Base-by-base conservation (phyloP, 2,797 vertebrate species). In the Amblyopsis hoosieri region DNA sequence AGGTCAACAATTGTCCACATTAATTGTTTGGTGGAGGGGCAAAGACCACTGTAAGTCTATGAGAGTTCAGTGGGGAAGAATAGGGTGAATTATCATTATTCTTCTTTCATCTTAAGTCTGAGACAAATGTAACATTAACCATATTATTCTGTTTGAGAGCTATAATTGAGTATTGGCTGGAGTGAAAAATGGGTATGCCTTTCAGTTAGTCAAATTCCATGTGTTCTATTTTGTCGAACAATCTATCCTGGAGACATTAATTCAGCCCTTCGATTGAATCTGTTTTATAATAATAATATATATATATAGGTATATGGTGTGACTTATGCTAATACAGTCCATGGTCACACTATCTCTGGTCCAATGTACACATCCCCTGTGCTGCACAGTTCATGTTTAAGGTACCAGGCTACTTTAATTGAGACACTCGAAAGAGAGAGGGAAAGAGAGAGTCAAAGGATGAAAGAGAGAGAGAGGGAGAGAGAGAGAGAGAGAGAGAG, bases 371-470 rank as follows among this genome's bases (percentile, higher is more conserved):
- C 65, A 71, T 68, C 65, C 48, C 19, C 47, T 63, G 19, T 69
- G 58, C 56, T 23, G 19, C 45, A 71, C 59, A 64, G 74, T 68
- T 74, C 37, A 72, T 79, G 69, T 73, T 59, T 64, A 8, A 81
- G 71, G 79, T 66, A 51, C 51, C 61, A 55, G 47, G 13, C 47
- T 50, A 58, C 37, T 76, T 69, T 80, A 79, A 78, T 72, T 69
- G 65, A 73, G 72, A 78, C 29, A 29, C 71, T 64, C 67, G 33
- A 23, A 31, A 15, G 4, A 6, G 15, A 49, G 3, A 37, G 37
- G 17, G 10, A 29, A 14, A 61, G 48, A 64, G 48, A 64, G 59
- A 72, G 70, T 51, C 47, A 33, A 37, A 58, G 19, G 33, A 65
- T 60, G 64, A 74, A 57, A 62, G 65, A 13, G 3, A 10, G 51